Evolutionary conservation across 2,797 vertebrate species (phyloP).

Genomic region (Ctenopoma kingsleyae): DNA sequence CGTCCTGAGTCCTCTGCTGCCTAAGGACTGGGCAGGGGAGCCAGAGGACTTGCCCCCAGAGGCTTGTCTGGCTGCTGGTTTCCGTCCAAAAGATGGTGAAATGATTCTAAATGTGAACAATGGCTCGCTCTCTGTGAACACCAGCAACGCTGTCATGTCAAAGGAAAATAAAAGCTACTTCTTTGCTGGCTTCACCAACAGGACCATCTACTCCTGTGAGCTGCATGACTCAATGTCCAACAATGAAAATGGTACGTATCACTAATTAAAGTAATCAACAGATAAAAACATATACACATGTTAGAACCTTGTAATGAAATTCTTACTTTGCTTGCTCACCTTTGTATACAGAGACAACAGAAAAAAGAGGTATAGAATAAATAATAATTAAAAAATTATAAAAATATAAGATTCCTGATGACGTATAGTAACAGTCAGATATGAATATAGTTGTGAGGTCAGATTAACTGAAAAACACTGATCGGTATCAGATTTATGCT

Average conservation of each 20-base stretch:
- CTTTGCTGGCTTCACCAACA: conserved; percentile 33
- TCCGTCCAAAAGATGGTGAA: fast-evolving
- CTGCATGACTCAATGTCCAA: fast-evolving
- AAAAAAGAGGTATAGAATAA: too few relatives aligned
- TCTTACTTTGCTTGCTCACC: too few relatives aligned
- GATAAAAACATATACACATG: too few relatives aligned
- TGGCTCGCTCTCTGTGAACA: fast-evolving
- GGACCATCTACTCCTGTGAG: conserved; percentile 27
- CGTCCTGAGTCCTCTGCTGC: conserved; percentile 24
- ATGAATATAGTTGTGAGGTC: too few relatives aligned
- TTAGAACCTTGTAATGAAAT: too few relatives aligned
- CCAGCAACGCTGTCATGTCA: neutral
- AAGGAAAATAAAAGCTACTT: neutral
- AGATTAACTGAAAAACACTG: too few relatives aligned
- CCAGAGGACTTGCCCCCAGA: fast-evolving
- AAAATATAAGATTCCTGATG: too few relatives aligned
- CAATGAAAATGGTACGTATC: neutral
- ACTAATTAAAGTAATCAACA: too few relatives aligned
- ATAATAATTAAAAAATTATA: too few relatives aligned
- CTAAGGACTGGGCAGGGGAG: fast-evolving
- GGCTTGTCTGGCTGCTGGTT: conserved; percentile 67
- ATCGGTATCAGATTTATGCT: too few relatives aligned
- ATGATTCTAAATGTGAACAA: conserved; percentile 1
- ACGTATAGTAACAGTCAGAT: too few relatives aligned
- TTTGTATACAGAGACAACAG: too few relatives aligned